Percentiles rank a stretch among this genome's conserved stretches.
Conservation (phyloP, 92 coral and sea anemone genomes). For the Zoanthus sociatus region DNA sequence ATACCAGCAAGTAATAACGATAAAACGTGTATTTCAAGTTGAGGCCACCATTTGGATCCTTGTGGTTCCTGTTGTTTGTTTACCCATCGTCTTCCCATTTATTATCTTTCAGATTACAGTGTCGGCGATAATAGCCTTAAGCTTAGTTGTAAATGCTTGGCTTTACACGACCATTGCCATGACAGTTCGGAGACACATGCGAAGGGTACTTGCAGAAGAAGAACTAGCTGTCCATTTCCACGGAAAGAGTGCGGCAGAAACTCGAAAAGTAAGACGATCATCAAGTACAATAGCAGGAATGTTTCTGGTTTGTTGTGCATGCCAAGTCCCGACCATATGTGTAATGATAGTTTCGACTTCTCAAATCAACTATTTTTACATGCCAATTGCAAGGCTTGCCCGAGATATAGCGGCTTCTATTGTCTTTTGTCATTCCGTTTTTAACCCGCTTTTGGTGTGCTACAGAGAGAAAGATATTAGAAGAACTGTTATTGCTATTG, state of each 20-base stretch:
- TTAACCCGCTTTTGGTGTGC: slow-evolving; percentile 33
- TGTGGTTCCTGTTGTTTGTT: neutral
- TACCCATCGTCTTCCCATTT: neutral
- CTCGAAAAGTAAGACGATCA: slow-evolving; percentile 20
- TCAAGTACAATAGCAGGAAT: slow-evolving; percentile 32
- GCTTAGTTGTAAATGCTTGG: slow-evolving; percentile 17
- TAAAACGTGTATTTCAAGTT: slow-evolving; percentile 26
- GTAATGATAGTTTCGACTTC: slow-evolving; percentile 12
- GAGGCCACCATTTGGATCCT: slow-evolving; percentile 33
- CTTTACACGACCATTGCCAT: slow-evolving; percentile 16
- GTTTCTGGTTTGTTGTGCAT: slow-evolving; percentile 4
- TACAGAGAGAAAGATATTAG: slow-evolving; percentile 28
- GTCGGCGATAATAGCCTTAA: neutral
- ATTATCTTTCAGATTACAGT: slow-evolving; percentile 20
- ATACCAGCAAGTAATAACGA: slow-evolving; percentile 48
- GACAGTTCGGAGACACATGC: slow-evolving; percentile 14
- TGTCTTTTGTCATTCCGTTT: slow-evolving; percentile 21
- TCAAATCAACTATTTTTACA: neutral
- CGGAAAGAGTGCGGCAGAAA: slow-evolving; percentile 18
- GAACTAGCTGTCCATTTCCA: slow-evolving; percentile 20
- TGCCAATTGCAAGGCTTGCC: neutral
- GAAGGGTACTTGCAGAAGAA: slow-evolving; percentile 20
- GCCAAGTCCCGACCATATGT: slow-evolving; percentile 24
- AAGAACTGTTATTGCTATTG: slow-evolving; percentile 1
- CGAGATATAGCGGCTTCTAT: slow-evolving; percentile 34